A percentile compares a stretch with the other conserved stretches of the same genome.
Evolutionary conservation across 2,888 invertebrate species (phyloP).

Genomic region (Zootermopsis nevadensis): DNA sequence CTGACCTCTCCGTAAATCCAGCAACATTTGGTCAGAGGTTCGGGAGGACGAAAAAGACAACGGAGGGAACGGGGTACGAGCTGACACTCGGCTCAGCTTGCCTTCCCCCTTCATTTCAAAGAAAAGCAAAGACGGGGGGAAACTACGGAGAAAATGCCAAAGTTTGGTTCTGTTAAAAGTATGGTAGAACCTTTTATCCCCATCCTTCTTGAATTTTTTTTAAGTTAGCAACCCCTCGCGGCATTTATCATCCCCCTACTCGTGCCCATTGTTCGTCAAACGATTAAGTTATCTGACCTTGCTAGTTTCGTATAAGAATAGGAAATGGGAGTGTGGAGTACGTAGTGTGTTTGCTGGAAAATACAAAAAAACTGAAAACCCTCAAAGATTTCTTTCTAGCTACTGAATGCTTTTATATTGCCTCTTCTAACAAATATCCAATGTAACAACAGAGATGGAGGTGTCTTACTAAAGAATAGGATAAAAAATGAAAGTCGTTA

Average conservation of each 20-base stretch:
- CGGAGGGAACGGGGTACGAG: not conserved
- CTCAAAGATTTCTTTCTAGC: constrained; percentile 14
- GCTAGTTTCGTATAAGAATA: constrained; percentile 3
- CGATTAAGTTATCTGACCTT: constrained; percentile 53
- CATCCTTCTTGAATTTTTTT: constrained; percentile 6
- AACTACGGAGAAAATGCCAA: not conserved
- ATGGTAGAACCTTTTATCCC: not conserved
- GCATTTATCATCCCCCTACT: constrained; percentile 52
- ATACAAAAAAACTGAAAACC: not conserved
- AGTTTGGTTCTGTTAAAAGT: not conserved
- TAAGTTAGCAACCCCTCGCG: constrained; percentile 30
- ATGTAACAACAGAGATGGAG: not conserved
- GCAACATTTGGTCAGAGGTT: not conserved
- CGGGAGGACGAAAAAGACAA: not conserved
- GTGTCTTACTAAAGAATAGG: constrained; percentile 20
- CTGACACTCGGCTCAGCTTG: not conserved
- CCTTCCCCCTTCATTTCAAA: not conserved
- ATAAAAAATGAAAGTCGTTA: constrained; percentile 12
- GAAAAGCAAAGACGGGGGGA: not conserved
- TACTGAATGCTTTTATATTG: constrained; percentile 28
- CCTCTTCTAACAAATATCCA: constrained; percentile 12
- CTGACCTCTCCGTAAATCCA: not conserved
- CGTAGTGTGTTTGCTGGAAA: constrained; percentile 1
- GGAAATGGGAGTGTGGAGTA: not conserved
- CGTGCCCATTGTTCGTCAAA: constrained; percentile 48